These are phyloP conservation scores for Syrrhaptes paradoxus DNA, from an alignment of 2,113 vertebrate species.

Conservation along the genomic window DNA sequence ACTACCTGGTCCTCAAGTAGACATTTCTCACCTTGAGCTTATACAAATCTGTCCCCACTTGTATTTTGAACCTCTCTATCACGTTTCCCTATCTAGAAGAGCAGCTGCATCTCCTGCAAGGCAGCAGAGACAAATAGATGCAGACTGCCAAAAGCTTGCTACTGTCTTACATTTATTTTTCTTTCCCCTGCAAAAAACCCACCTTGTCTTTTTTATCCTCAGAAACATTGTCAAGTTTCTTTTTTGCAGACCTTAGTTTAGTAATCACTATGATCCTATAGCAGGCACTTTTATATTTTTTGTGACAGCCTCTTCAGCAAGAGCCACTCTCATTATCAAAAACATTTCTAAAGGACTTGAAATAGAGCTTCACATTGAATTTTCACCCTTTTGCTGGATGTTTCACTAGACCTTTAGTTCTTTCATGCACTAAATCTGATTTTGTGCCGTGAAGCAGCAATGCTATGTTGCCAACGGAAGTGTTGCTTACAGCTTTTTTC, in stretches of 20 bases:
- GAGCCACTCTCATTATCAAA: background rate
- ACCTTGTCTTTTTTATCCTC: background rate
- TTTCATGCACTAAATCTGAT: background rate
- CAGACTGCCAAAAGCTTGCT: background rate
- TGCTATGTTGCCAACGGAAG: background rate
- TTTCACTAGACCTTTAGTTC: background rate
- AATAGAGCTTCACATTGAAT: background rate
- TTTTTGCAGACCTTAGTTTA: background rate
- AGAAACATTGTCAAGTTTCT: background rate
- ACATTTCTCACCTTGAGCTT: background rate
- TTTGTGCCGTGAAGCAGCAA: background rate
- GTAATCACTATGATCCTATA: background rate
- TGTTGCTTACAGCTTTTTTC: background rate
- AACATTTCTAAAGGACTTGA: background rate
- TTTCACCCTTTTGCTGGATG: background rate
- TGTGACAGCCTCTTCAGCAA: background rate
- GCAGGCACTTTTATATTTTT: background rate
- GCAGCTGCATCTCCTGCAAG: background rate
- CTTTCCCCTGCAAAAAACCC: background rate
- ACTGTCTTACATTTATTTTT: background rate
- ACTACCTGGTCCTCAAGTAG: background rate
- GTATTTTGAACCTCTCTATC: background rate
- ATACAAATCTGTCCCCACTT: background rate
- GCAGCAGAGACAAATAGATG: background rate
- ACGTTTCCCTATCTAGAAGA: background rate